A percentile compares a stretch with the other conserved stretches of the same genome.
phyloP scores from a whole-genome alignment of 2,113 vertebrate species.

The Zosterops lateralis region DNA sequence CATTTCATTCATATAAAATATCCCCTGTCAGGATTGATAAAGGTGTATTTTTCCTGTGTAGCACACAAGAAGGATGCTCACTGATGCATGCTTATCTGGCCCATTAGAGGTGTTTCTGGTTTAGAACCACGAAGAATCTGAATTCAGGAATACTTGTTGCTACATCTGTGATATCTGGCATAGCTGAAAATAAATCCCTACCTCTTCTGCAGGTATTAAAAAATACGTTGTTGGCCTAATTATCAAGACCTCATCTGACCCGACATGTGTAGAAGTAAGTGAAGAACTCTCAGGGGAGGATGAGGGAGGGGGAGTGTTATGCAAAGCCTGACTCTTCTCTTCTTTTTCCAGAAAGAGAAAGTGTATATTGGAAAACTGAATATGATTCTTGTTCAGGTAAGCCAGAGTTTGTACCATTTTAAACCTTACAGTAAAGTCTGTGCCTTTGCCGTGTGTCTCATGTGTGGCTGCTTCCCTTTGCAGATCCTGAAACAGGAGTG shows the following conservation, averaged over 20 bases:
- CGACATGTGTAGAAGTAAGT: constrained; percentile 91
- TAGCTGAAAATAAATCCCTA: neutral
- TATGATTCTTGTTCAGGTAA: constrained; percentile 98
- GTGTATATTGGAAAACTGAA: constrained; percentile 96
- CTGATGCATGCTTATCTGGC: neutral
- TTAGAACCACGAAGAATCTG: neutral
- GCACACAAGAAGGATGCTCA: neutral
- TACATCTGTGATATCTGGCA: neutral
- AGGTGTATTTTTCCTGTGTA: neutral
- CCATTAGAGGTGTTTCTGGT: neutral
- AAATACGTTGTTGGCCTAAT: constrained; percentile 96
- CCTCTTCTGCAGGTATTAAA: constrained; percentile 86
- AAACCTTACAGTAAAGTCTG: fast-evolving
- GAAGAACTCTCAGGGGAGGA: neutral
- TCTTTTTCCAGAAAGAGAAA: constrained; percentile 85
- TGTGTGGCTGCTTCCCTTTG: neutral
- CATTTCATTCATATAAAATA: neutral
- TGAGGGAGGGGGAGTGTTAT: neutral
- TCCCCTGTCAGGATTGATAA: neutral
- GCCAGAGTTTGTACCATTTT: neutral
- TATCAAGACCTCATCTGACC: constrained; percentile 96
- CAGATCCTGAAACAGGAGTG: constrained; percentile 99
- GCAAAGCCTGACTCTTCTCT: neutral
- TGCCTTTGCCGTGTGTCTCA: neutral
- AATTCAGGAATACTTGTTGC: neutral